Conservation (phyloP, 2,888 invertebrate genomes). For the Congeria kusceri region DNA sequence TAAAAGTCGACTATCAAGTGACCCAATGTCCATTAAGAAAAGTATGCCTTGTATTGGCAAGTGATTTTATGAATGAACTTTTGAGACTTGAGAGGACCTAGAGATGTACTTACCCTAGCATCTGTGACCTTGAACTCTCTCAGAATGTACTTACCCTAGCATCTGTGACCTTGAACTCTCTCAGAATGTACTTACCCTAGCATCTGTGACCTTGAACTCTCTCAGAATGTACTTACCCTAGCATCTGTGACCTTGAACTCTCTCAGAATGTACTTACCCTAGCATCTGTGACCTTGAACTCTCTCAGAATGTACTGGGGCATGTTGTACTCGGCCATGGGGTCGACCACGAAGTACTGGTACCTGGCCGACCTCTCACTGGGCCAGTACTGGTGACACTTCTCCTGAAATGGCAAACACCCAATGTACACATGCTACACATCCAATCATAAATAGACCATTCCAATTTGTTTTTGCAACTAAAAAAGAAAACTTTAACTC, state of each 20-base stretch:
- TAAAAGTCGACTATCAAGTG: too few species aligned
- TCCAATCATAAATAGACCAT: too few species aligned
- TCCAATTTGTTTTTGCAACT: too few species aligned
- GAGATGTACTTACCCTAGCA: constrained; percentile 91
- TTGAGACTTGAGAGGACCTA: too few species aligned
- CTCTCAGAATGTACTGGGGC: constrained; percentile 99
- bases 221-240: constrained; percentile 96
- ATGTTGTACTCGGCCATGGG: constrained; percentile 99
- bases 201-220: constrained; percentile 99
- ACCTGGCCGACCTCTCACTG: constrained; percentile 97
- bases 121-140: constrained; percentile 99
- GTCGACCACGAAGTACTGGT: constrained; percentile 99
- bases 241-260: constrained; percentile 99
- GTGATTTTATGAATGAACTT: too few species aligned
- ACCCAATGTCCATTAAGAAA: too few species aligned
- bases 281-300: constrained; percentile 99
- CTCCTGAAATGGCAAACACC: constrained; percentile 92
- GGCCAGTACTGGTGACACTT: constrained; percentile 99
- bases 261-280: constrained; percentile 93
- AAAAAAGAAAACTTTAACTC: too few species aligned
- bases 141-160: constrained; percentile 96
- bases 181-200: constrained; percentile 96
- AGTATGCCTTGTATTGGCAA: too few species aligned
- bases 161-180: constrained; percentile 99
- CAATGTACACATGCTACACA: too few species aligned